phyloP scores from a whole-genome alignment of 2,797 vertebrate genomes.

The Spinibarbus caldwelli region DNA sequence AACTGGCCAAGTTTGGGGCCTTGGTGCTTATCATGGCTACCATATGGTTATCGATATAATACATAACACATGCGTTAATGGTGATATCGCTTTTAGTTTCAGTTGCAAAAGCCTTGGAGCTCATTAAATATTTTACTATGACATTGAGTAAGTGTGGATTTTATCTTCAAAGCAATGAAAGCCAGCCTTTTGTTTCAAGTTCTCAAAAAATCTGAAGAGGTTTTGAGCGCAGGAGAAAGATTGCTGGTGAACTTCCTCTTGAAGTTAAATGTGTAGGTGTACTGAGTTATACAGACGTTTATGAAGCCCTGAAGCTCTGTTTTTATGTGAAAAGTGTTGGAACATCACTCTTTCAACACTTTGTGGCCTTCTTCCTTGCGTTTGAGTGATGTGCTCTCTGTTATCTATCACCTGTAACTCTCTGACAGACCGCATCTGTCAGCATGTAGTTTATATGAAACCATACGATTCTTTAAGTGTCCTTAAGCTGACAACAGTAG shows the following conservation, averaged over 20 bases:
- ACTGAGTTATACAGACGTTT: constrained; percentile 49
- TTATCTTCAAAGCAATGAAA: not conserved
- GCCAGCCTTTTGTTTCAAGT: not conserved
- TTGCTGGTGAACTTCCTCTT: not conserved
- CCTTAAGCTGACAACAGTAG: constrained; percentile 72
- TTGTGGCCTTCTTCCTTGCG: not conserved
- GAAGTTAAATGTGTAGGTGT: not conserved
- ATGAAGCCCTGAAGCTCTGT: constrained; percentile 66
- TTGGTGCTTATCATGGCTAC: constrained; percentile 14
- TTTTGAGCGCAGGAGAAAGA: not conserved
- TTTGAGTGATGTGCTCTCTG: not conserved
- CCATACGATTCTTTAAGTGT: constrained; percentile 82
- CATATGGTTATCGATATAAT: not conserved
- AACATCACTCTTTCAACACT: constrained; percentile 52
- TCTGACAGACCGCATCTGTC: not conserved
- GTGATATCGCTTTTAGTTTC: not conserved
- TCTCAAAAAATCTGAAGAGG: not conserved
- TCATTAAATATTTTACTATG: not conserved
- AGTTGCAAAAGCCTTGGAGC: not conserved
- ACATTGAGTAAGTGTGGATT: not conserved
- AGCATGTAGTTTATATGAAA: constrained; percentile 69
- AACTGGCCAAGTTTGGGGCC: not conserved
- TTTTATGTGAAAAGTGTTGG: constrained; percentile 72
- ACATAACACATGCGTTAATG: not conserved
- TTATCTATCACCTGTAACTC: not conserved